Percentiles rank a stretch among this genome's conserved stretches.
Evolutionary conservation across 2,113 vertebrate genomes (phyloP).

Genomic region (Pedionomus torquatus): DNA sequence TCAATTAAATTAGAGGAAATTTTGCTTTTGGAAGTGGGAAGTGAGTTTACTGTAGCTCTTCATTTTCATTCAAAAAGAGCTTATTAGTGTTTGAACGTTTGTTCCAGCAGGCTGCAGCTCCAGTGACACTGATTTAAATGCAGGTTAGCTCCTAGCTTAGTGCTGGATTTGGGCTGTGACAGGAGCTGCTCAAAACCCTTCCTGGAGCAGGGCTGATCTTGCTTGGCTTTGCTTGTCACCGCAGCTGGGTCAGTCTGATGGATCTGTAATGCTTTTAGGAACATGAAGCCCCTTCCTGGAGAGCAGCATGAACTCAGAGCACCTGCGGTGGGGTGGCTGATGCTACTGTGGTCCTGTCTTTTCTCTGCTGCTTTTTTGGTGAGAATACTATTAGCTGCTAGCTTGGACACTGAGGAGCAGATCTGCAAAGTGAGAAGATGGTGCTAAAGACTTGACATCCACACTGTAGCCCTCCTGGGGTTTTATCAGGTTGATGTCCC

Average conservation of each 20-base stretch:
- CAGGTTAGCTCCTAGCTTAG: neutral
- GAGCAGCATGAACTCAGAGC: neutral
- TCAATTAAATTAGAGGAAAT: constrained; percentile 15
- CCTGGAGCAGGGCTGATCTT: neutral
- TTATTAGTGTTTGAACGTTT: neutral
- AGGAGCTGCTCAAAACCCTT: neutral
- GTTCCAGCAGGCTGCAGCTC: neutral
- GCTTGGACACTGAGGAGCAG: neutral
- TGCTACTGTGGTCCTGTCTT: neutral
- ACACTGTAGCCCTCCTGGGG: neutral
- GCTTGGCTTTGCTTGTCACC: fast-evolving
- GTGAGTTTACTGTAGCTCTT: neutral
- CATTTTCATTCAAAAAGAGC: neutral
- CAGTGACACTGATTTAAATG: neutral
- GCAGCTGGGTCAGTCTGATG: neutral
- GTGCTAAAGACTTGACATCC: neutral
- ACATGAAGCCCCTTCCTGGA: neutral
- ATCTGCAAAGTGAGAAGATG: neutral
- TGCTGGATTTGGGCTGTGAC: neutral
- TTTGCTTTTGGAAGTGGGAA: constrained; percentile 18
- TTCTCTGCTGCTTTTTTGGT: neutral
- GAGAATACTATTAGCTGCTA: neutral
- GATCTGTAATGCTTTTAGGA: neutral
- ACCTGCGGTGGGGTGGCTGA: neutral
- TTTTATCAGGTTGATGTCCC: neutral